Base-by-base conservation (phyloP, 2,113 vertebrate genomes). In the Emydocephalus ijimae region DNA sequence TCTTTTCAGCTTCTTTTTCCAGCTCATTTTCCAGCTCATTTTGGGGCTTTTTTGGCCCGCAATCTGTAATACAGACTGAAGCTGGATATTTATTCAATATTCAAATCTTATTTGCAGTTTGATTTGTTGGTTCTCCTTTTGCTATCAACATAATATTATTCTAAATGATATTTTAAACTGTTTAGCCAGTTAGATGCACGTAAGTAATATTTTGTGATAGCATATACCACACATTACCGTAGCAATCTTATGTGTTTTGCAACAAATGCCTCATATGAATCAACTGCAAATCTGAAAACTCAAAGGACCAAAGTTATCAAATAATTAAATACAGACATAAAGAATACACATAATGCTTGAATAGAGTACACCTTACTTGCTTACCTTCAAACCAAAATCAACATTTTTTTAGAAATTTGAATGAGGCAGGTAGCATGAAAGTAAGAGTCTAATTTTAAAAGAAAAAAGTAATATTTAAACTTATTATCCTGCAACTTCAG, bases 151-250 rank as follows among this genome's bases (percentile, higher is more conserved):
- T 45, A 20, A 15, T 45, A 20, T 29, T 91, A 55, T 14, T 85
- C 89, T 93, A 93, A 5, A 87, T 89, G 88, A 10, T 91, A 57
- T 34, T 93, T 96, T 93, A 69, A 91, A 92, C 93, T 89, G 89
- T n/a, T 95, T 85, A 95, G 92, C 61, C n/a, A 57, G 87, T 64
- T 93, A 86, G 89, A 69, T 11, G 92, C 69, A 94, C 91, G 55
- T 86, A 93, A 52, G 91, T 94, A 55, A 94, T 92, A 89, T 91
- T 10, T 90, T 1, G 0, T 92, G 61, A 93, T 89, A 0, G 20
- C 90, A 94, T 94, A 95, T 89, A 94, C 93, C 45, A 92, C 48
- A 86, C 24, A 90, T 61, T 93, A 93, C 6, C 29, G 50, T 89
- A 55, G 90, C 14, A 86, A 93, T 94, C 94, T 93, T 6, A 64